These are phyloP conservation scores for Mesitornis unicolor DNA, from an alignment of 2,113 vertebrate genomes.

Conservation along the genomic window DNA sequence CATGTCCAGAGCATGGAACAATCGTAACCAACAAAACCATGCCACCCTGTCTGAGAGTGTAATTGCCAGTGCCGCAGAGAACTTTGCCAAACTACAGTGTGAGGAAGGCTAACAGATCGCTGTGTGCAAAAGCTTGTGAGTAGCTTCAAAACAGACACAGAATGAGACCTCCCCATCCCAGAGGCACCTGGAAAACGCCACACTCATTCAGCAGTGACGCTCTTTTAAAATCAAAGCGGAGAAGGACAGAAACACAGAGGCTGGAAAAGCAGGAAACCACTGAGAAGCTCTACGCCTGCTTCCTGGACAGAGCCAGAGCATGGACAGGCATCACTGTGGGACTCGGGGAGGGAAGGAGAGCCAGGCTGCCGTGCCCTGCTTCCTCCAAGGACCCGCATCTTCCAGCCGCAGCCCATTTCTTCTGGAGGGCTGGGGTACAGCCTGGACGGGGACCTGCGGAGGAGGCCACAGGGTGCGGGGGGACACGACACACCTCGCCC, in stretches of 20 bases:
- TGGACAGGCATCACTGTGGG: accelerated
- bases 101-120: not conserved
- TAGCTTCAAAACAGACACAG: accelerated
- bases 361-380: not conserved
- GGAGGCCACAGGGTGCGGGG: not conserved
- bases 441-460: accelerated
- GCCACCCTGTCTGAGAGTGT: not conserved
- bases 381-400: not conserved
- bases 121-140: not conserved
- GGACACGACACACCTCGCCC: not conserved
- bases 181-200: not conserved
- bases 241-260: not conserved
- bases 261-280: not conserved
- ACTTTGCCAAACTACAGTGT: not conserved
- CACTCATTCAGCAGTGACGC: not conserved
- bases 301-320: not conserved
- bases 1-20: not conserved
- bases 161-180: not conserved
- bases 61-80: not conserved
- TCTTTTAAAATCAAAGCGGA: accelerated
- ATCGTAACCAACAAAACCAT: not conserved
- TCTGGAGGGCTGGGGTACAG: not conserved
- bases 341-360: too few species aligned
- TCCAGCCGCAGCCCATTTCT: not conserved
- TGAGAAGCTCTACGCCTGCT: not conserved